Evolutionary conservation across 37 sponge, comb jelly and placozoan species (phyloP), one percentile per base, ranked within the genome.

Genomic region (Crambe crambe): DNA sequence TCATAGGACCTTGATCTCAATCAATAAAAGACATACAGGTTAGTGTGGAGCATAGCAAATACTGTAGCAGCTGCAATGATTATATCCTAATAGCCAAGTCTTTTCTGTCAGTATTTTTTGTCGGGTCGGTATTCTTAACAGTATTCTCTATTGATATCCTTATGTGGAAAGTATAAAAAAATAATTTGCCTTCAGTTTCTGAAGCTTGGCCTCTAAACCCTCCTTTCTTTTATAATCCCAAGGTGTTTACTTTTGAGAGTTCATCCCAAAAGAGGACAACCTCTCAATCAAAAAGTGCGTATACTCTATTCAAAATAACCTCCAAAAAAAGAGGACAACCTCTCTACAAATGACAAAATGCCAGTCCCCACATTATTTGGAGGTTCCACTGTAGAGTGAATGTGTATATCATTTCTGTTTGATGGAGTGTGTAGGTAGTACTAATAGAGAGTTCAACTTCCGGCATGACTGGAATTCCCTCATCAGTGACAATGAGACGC

Each of bases 381-480:
- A n/a, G n/a, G n/a, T n/a, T n/a, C n/a, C n/a, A n/a, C n/a, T n/a
- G n/a, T n/a, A n/a, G n/a, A n/a, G n/a, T n/a, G n/a, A n/a, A n/a
- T n/a, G n/a, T n/a, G n/a, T n/a, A n/a, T n/a, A n/a, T n/a, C n/a
- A n/a, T n/a, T n/a, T n/a, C n/a, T n/a, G n/a, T n/a, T n/a, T n/a
- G n/a, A n/a, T n/a, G n/a, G n/a, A 25, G n/a, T 60, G 21, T 39
- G 17, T 70, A 90, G 94, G 95, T 23, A 64, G 79, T 68, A 92
- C 85, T 22, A 97, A 97, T 77, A 78, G 80, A 36, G 98, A 97
- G 65, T 97, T 97, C 80, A 97, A 87, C 76, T 76, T 94, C 68
- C 78, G 98, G 12, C 98, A 97, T 63, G 98, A 97, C 84, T 97
- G 98, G 98, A 94, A 97, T 80, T 83, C 85, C 18, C 86, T 97